Percentiles rank a stretch among this genome's conserved stretches.
Conservation (phyloP, 1,140 invertebrate genomes). For the Phenacoccus solenopsis region DNA sequence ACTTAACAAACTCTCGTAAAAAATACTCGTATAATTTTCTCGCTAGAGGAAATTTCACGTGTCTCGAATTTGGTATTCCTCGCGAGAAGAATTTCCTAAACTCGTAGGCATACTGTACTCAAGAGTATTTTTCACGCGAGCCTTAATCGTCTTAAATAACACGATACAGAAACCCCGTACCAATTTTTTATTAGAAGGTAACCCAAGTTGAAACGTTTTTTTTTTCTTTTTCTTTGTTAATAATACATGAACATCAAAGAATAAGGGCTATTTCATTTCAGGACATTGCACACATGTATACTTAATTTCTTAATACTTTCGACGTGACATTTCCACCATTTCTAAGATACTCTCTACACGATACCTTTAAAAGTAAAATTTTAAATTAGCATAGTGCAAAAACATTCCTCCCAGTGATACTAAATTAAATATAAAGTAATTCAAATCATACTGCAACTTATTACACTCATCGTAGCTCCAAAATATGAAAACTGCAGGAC, state of each 20-base stretch:
- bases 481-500: constrained; percentile 3
- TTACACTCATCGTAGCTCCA: background rate
- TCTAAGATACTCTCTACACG: too few relatives aligned
- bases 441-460: background rate
- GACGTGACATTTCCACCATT: too few relatives aligned
- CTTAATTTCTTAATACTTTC: too few relatives aligned
- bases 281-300: background rate
- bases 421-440: background rate
- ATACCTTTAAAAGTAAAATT: too few relatives aligned
- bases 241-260: background rate
- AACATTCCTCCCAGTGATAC: too few relatives aligned
- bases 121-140: background rate
- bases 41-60: background rate
- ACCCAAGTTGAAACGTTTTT: background rate
- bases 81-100: background rate
- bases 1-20: too few relatives aligned
- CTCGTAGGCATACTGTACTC: background rate
- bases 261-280: background rate
- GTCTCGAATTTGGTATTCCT: background rate
- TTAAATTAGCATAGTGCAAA: too few relatives aligned
- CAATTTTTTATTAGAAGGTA: background rate
- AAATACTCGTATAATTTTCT: too few relatives aligned
- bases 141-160: background rate
- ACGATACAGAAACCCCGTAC: background rate
- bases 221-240: background rate